A percentile compares a stretch with the other conserved stretches of the same genome.
Evolutionary conservation across 2,113 vertebrate species (phyloP).

Genomic region (Podarcis cretensis): DNA sequence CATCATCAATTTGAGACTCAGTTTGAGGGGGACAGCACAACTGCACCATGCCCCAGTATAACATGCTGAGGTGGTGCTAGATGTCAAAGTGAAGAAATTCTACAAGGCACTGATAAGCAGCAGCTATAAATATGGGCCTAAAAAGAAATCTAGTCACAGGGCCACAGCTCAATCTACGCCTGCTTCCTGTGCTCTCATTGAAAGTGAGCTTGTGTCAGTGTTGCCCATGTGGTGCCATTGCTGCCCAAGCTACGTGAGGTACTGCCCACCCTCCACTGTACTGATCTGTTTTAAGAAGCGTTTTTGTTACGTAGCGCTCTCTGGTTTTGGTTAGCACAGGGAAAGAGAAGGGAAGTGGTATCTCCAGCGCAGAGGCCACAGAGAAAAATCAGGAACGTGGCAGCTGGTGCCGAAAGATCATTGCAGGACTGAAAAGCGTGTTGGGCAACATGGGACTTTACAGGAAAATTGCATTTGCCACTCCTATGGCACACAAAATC

Average conservation of each 20-base stretch:
- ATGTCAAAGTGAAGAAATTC: neutral
- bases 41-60: neutral
- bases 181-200: neutral
- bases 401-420: neutral
- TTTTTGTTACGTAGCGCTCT: neutral
- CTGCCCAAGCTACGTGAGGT: neutral
- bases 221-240: neutral
- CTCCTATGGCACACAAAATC: neutral
- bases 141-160: neutral
- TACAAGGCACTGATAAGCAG: neutral
- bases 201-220: neutral
- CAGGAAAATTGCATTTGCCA: neutral
- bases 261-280: no score
- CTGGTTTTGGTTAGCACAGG: neutral
- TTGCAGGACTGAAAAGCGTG: neutral
- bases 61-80: neutral
- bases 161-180: neutral
- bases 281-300: neutral
- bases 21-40: neutral
- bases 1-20: neutral
- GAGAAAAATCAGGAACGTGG: neutral
- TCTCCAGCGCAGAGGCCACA: neutral
- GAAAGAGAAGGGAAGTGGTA: neutral
- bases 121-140: neutral
- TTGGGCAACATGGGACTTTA: neutral